A percentile compares a stretch with the other conserved stretches of the same genome.
These are phyloP conservation scores for Blastobasis adustella DNA, from an alignment of 2,888 invertebrate genomes.

Conservation along the genomic window DNA sequence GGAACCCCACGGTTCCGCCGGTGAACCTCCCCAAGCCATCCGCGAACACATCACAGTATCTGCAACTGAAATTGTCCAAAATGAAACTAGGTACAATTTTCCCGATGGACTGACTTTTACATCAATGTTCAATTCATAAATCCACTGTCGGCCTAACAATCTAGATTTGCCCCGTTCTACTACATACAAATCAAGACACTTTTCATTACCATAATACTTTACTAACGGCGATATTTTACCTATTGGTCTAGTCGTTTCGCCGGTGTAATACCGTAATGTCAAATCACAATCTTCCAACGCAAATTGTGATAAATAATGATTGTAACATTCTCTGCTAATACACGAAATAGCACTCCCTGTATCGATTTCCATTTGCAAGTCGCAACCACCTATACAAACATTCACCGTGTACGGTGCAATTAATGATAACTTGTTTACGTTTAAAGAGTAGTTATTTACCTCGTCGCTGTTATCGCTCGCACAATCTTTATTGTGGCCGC, in stretches of 20 bases:
- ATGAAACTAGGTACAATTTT: neutral
- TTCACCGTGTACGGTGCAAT: constrained; percentile 2
- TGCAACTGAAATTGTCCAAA: neutral
- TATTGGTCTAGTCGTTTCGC: neutral
- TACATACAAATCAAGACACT: neutral
- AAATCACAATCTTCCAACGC: neutral
- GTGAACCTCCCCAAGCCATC: neutral
- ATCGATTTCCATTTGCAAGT: constrained; percentile 3
- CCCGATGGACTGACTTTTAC: neutral
- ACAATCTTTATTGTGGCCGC: neutral
- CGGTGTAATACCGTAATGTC: constrained; percentile 1
- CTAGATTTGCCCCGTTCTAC: neutral
- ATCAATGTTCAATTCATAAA: constrained; percentile 1
- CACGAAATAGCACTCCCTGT: constrained; percentile 4
- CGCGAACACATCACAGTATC: constrained; percentile 1
- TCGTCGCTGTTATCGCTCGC: neutral
- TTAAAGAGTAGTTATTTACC: neutral
- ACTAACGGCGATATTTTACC: neutral
- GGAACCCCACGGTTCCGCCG: constrained; percentile 1
- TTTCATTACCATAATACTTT: neutral
- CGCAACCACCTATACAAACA: constrained; percentile 1
- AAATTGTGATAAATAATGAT: neutral
- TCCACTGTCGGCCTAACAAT: constrained; percentile 2
- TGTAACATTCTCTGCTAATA: neutral
- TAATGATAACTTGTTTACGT: neutral